Evolutionary conservation across 2,797 vertebrate species (phyloP).

Genomic region (Aldrovandia affinis): DNA sequence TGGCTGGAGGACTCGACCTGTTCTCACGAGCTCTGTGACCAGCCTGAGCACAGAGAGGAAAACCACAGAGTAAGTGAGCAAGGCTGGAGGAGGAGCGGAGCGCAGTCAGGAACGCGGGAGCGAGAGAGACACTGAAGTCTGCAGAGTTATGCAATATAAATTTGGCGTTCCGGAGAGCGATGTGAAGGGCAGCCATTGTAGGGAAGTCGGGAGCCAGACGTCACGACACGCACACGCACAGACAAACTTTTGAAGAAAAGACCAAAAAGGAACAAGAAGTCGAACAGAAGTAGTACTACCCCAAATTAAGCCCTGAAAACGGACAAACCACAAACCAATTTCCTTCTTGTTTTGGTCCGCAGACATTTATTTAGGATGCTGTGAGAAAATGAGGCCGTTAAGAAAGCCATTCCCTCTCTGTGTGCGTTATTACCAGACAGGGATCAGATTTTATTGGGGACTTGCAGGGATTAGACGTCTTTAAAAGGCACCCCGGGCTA

Average conservation of each 20-base stretch:
- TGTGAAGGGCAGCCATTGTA: constrained; percentile 21
- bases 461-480: background rate
- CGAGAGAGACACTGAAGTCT: constrained; percentile 24
- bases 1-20: constrained; percentile 49
- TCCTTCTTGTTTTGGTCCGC: background rate
- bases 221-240: background rate
- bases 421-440: background rate
- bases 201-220: constrained; percentile 13
- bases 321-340: background rate
- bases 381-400: background rate
- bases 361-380: background rate
- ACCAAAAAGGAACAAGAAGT: background rate
- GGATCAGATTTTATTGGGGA: no score
- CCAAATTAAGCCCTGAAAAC: background rate
- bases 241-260: background rate
- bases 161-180: constrained; percentile 22
- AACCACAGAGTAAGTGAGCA: constrained; percentile 29
- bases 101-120: constrained; percentile 21
- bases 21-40: constrained; percentile 41
- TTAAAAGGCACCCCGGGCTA: background rate
- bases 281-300: background rate
- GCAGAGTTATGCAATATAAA: constrained; percentile 27
- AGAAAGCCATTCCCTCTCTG: background rate
- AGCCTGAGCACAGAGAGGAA: constrained; percentile 32
- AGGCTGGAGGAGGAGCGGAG: constrained; percentile 25